Evolutionary conservation across 2,888 invertebrate species (phyloP), one percentile per base, ranked within the genome.

Genomic region (Micoletzkya japonica): DNA sequence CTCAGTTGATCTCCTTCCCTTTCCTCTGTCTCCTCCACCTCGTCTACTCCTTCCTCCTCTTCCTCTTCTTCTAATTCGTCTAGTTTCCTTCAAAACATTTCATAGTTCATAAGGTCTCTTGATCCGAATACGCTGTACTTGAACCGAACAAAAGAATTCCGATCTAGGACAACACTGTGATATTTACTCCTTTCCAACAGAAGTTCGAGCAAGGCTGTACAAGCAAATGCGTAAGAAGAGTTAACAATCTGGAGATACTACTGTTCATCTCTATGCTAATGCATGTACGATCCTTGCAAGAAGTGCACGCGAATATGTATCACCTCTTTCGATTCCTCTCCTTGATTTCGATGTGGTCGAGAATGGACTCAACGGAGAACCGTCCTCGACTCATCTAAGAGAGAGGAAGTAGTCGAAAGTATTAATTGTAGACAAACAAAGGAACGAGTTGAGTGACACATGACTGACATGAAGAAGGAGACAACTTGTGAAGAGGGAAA

Each of bases 361-460:
- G 58, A 36, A 68, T 56, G 0, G 68, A 68, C 36, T 68, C 68
- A 20, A 68, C 58, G 10, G 68, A 68, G 68, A 68, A 68, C 24
- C 57, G 57, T 39, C 32, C 44, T 4, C 68, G 57, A 10, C 24
- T 17, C n/a, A 26, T 17, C 56, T 10, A 44, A 44, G 20, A 20
- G 44, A 44, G 10, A n/a, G n/a, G n/a, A n/a, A n/a, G n/a, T n/a
- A n/a, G n/a, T n/a, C n/a, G n/a, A n/a, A n/a, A n/a, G n/a, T n/a
- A n/a, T n/a, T n/a, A n/a, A n/a, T n/a, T n/a, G n/a, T n/a, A n/a
- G n/a, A n/a, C n/a, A n/a, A n/a, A n/a, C n/a, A n/a, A n/a, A n/a
- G n/a, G n/a, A n/a, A n/a, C n/a, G n/a, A n/a, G n/a, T n/a, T n/a
- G n/a, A n/a, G n/a, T n/a, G n/a, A n/a, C n/a, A n/a, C n/a, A n/a